Conservation (phyloP, 2,113 vertebrate genomes). For the Xenopus tropicalis region DNA sequence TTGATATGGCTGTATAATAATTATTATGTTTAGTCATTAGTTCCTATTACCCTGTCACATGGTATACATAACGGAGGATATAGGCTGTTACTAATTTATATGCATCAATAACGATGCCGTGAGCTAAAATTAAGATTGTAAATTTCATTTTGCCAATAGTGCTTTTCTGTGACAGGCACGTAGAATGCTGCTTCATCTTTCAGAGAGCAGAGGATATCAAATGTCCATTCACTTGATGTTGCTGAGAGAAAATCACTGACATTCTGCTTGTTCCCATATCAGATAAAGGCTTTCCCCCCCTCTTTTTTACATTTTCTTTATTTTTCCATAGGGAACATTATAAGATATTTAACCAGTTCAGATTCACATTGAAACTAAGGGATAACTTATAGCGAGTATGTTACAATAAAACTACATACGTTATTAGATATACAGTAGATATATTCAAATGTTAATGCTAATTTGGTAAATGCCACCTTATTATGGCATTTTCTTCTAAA, state of each 20-base stretch:
- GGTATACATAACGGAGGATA: neutral
- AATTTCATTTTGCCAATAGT: neutral
- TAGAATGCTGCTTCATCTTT: neutral
- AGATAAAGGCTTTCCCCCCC: too few species aligned
- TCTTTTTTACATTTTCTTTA: too few species aligned
- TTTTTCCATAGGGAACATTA: too few species aligned
- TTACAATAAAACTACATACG: too few species aligned
- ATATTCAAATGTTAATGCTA: too few species aligned
- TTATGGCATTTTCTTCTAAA: too few species aligned
- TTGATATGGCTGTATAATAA: conserved; percentile 2
- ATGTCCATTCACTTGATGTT: neutral
- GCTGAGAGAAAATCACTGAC: neutral
- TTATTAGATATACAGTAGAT: too few species aligned
- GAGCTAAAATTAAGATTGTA: conserved; percentile 8
- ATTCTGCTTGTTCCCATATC: neutral
- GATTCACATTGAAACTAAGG: too few species aligned
- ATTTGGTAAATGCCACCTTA: too few species aligned
- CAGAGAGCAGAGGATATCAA: neutral
- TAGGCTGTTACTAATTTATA: neutral
- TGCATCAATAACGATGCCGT: conserved; percentile 1
- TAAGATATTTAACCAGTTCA: too few species aligned
- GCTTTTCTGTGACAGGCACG: neutral
- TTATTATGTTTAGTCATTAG: conserved; percentile 9
- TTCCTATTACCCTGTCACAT: neutral
- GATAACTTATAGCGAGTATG: too few species aligned